Conservation (phyloP, 2,797 vertebrate genomes). For the Platyrinchus mystaceus region DNA sequence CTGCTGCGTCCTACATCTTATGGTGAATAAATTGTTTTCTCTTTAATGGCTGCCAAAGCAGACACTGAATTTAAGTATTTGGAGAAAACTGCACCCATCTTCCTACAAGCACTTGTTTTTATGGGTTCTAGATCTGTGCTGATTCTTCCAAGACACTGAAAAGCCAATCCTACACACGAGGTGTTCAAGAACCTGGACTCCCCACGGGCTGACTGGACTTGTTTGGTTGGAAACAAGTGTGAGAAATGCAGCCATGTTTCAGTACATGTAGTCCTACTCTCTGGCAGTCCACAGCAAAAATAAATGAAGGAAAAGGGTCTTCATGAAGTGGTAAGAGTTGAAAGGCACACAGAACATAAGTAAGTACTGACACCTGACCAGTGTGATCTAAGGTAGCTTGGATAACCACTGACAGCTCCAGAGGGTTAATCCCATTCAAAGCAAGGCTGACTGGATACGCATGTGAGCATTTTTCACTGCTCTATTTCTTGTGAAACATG, state of each 20-base stretch:
- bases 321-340: neutral
- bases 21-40: neutral
- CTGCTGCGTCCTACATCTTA: neutral
- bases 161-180: neutral
- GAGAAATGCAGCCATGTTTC: neutral
- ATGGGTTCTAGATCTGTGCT: neutral
- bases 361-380: neutral
- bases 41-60: neutral
- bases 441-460: neutral
- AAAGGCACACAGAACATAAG: neutral
- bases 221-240: neutral
- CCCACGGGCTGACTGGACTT: neutral
- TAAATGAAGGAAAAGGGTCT: neutral
- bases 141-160: neutral
- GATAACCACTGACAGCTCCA: neutral
- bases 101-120: neutral
- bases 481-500: neutral
- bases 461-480: neutral
- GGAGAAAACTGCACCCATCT: neutral
- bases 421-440: neutral
- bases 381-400: neutral
- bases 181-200: neutral
- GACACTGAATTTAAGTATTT: neutral
- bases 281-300: neutral
- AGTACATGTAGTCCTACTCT: neutral